A percentile compares a stretch with the other conserved stretches of the same genome.
Conservation (phyloP, 1,140 invertebrate species). For the Drosophila willistoni region DNA sequence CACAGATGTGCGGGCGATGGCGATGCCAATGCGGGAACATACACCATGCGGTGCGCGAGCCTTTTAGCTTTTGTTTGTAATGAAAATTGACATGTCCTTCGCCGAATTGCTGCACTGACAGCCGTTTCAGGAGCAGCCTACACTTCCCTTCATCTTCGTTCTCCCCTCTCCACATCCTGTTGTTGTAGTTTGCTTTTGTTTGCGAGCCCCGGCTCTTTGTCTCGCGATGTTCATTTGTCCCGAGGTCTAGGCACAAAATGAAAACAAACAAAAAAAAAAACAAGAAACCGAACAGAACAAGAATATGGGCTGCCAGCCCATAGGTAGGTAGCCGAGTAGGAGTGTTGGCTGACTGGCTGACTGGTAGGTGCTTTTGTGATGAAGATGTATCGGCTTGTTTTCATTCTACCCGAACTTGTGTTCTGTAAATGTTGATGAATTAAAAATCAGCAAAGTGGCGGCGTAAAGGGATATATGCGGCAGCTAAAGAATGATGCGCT, state of each 20-base stretch:
- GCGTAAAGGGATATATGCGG: constrained; percentile 14
- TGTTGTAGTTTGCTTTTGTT: constrained; percentile 61
- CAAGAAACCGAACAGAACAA: neutral
- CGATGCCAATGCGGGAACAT: constrained; percentile 13
- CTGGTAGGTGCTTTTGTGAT: constrained; percentile 56
- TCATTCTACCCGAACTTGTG: constrained; percentile 32
- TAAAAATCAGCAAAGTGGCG: constrained; percentile 65
- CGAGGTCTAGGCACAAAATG: constrained; percentile 47
- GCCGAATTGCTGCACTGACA: constrained; percentile 64
- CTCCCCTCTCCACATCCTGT: constrained; percentile 13
- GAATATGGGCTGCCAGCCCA: neutral
- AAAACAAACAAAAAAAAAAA: neutral
- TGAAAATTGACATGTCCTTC: constrained; percentile 76
- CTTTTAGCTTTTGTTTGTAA: constrained; percentile 74
- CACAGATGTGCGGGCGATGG: constrained; percentile 12
- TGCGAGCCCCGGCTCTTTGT: constrained; percentile 51
- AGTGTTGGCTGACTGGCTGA: neutral
- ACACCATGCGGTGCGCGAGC: constrained; percentile 39
- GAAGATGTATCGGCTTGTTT: constrained; percentile 65
- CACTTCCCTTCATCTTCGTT: neutral
- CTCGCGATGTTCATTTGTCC: constrained; percentile 68
- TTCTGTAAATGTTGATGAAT: constrained; percentile 58
- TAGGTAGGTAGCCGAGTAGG: no score
- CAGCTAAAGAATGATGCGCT: constrained; percentile 8
- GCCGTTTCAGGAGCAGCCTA: constrained; percentile 36